phyloP scores from a whole-genome alignment of 64 coral and sea anemone species.

The Pachyseris speciosa region DNA sequence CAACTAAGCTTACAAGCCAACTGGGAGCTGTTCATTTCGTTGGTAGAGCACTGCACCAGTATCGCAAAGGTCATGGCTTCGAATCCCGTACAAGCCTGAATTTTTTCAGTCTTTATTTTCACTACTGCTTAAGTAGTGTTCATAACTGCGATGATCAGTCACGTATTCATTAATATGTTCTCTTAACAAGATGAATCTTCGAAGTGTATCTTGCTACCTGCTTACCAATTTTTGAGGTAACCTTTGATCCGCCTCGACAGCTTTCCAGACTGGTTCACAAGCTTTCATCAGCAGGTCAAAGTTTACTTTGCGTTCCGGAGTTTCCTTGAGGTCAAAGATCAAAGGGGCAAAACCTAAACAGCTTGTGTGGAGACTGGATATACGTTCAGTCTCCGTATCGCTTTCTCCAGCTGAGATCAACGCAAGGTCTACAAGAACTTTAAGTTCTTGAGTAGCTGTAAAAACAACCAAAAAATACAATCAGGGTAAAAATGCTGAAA shows the following conservation, averaged over 20 bases:
- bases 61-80: too few species aligned
- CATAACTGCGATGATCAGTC: too few species aligned
- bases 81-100: too few species aligned
- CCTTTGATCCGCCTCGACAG: constrained; percentile 32
- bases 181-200: too few species aligned
- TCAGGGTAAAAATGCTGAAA: not conserved
- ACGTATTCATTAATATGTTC: too few species aligned
- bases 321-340: constrained; percentile 66
- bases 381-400: constrained; percentile 77
- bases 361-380: constrained; percentile 75
- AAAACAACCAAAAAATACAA: not conserved
- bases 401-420: constrained; percentile 89
- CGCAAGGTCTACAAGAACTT: constrained; percentile 79
- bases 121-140: too few species aligned
- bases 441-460: constrained; percentile 75
- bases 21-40: too few species aligned
- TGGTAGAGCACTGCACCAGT: too few species aligned
- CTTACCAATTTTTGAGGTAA: constrained; percentile 80
- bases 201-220: too few species aligned
- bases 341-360: constrained; percentile 76
- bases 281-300: constrained; percentile 66
- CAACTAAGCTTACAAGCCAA: too few species aligned
- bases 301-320: not conserved
- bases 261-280: constrained; percentile 79
- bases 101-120: too few species aligned